Evolutionary conservation across 2,113 vertebrate genomes (phyloP).

Genomic region (Vulpes lagopus): DNA sequence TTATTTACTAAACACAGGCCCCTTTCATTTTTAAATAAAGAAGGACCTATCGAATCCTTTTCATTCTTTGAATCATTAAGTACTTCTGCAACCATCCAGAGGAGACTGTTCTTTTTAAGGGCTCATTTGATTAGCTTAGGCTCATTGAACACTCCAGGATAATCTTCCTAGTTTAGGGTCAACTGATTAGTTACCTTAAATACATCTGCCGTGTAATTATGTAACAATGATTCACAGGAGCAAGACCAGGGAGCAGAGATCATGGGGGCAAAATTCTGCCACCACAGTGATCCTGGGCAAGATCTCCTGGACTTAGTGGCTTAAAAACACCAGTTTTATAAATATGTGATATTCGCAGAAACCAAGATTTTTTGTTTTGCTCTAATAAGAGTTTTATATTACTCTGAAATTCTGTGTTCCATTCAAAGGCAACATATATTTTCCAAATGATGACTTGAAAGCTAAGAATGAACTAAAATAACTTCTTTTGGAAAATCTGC

Average conservation of each 20-base stretch:
- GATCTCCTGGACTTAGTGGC: neutral
- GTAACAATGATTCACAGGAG: neutral
- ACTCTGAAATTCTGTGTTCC: neutral
- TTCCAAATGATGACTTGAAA: conserved; percentile 58
- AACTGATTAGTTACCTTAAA: neutral
- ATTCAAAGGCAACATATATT: conserved; percentile 35
- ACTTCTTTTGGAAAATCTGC: conserved; percentile 57
- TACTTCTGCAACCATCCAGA: neutral
- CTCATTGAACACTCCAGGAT: neutral
- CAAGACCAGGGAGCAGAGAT: neutral
- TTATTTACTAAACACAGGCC: neutral
- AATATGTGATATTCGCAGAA: neutral
- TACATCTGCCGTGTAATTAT: neutral
- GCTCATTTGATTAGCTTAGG: neutral
- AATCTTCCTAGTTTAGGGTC: conserved; percentile 9
- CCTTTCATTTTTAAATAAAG: neutral
- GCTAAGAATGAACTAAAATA: conserved; percentile 69
- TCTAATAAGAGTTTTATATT: conserved; percentile 50
- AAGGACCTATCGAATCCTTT: neutral
- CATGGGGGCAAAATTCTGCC: neutral
- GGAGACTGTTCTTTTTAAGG: conserved; percentile 22
- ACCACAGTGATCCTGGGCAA: neutral
- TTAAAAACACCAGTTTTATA: neutral
- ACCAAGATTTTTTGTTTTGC: conserved; percentile 9
- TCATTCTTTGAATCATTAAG: neutral